Evolutionary conservation across 2,113 vertebrate genomes (phyloP).

Genomic region (Montifringilla adamsi): DNA sequence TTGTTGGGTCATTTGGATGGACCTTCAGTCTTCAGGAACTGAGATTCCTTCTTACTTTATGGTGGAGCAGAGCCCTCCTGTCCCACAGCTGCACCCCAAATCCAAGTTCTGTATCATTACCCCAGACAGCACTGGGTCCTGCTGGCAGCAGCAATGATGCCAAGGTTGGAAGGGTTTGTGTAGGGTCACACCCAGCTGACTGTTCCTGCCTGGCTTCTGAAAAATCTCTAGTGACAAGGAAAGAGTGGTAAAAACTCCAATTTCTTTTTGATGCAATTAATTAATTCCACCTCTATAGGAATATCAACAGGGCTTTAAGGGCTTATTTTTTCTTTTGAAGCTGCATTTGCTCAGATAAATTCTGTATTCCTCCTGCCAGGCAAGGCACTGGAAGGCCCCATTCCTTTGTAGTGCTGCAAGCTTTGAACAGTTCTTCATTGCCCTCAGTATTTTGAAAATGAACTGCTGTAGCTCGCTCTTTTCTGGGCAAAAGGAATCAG

Average conservation of each 20-base stretch:
- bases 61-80: not conserved
- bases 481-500: not conserved
- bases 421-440: not conserved
- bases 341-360: not conserved
- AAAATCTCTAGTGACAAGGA: not conserved
- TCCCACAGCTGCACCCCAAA: not conserved
- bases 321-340: not conserved
- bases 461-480: not conserved
- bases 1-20: not conserved
- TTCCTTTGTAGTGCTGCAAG: not conserved
- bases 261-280: conserved; percentile 27
- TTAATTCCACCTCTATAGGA: not conserved
- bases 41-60: not conserved
- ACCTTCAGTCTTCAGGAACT: not conserved
- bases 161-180: not conserved
- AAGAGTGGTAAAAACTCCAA: not conserved
- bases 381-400: not conserved
- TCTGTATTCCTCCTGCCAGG: not conserved
- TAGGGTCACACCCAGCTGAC: not conserved
- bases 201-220: not conserved
- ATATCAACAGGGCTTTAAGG: not conserved
- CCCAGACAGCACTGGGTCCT: accelerated
- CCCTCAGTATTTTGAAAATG: not conserved
- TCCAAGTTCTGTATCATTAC: accelerated
- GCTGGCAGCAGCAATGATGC: not conserved